These are phyloP conservation scores for Habrosyne pyritoides DNA, from an alignment of 2,888 invertebrate genomes.

Conservation along the genomic window DNA sequence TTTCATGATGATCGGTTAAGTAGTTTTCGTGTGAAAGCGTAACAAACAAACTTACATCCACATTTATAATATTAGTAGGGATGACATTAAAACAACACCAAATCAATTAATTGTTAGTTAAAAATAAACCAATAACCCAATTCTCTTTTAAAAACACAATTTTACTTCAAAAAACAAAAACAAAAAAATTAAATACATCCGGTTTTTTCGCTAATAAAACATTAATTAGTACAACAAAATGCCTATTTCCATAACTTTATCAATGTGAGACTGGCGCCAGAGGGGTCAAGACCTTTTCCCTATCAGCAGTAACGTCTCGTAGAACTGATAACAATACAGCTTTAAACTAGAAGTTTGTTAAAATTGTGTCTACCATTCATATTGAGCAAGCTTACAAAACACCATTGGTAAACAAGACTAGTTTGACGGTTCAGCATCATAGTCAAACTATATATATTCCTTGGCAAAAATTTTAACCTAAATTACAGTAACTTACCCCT, in stretches of 20 bases:
- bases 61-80: too few species aligned
- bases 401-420: too few species aligned
- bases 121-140: background rate
- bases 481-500: too few species aligned
- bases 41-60: too few species aligned
- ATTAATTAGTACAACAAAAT: conserved; percentile 31
- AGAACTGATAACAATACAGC: conserved; percentile 35
- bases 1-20: too few species aligned
- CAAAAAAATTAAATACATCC: conserved; percentile 32
- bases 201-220: conserved; percentile 31
- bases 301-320: conserved; percentile 39
- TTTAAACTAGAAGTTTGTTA: conserved; percentile 33
- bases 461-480: too few species aligned
- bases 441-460: too few species aligned
- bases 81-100: background rate
- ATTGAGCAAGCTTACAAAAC: background rate
- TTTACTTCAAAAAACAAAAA: conserved; percentile 3
- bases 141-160: background rate
- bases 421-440: too few species aligned
- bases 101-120: background rate
- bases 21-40: too few species aligned
- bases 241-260: conserved; percentile 21
- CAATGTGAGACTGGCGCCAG: conserved; percentile 51
- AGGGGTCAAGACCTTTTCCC: conserved; percentile 42
- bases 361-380: conserved; percentile 27